Evolutionary conservation across 1,140 invertebrate genomes (phyloP), one percentile per base, ranked within the genome.

Genomic region (Whitmania pigra): DNA sequence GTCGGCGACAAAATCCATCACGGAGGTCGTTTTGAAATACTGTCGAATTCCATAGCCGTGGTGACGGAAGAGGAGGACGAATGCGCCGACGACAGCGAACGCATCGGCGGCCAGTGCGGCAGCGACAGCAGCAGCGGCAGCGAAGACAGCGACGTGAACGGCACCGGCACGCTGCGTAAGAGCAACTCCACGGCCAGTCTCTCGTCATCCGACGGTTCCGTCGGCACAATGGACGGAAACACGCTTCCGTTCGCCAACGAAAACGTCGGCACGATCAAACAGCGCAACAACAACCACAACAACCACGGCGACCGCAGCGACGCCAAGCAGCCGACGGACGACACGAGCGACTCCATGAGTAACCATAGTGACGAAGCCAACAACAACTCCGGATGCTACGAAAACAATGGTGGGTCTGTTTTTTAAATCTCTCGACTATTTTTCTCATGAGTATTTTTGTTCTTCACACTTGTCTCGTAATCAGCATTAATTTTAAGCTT

Each of bases 171-270:
- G 5, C 15, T 31, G 69, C n/a, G 53, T 13, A 74, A 75, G 29
- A 77, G 74, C 57, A 77, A 79, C 53, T 81, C 79, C 1, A 77
- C 77, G 20, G 73, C 73, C 31, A 79, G 79, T 74, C 75, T 77
- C 75, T 78, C 93, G 88, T 94, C 93, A 77, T 94, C 88, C 85
- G 75, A 76, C 43, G 43, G 43, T 36, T 83, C 82, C 4, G 78
- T 78, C 3, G 94, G 92, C 74, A 95, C 92, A 83, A 74, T 77
- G 43, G 82, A 96, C 84, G 94, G 92, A 29, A 94, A 97, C 82
- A 94, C 92, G 76, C 87, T 98, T 80, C 94, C 94, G 54, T 98
- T 98, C 83, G 94, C 95, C 73, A 97, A 97, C 82, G 95, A 98
- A 80, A 97, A 97, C 84, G 93, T 93, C 53, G 95, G 94, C 17